Percentiles rank a stretch among this genome's conserved stretches.
These are phyloP conservation scores for Congeria kusceri DNA, from an alignment of 2,888 invertebrate genomes.

Conservation along the genomic window DNA sequence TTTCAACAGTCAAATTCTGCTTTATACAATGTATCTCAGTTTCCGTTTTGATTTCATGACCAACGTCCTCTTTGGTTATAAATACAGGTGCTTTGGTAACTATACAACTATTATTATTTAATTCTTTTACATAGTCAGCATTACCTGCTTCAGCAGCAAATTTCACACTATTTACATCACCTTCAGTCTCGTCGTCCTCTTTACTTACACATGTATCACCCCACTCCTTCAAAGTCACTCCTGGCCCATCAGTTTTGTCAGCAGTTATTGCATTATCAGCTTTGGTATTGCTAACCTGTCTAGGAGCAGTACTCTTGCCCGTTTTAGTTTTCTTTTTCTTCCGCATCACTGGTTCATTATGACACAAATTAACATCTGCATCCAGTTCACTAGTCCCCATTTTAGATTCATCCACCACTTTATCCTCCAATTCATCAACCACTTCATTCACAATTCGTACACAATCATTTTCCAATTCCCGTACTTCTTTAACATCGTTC, in stretches of 20 bases:
- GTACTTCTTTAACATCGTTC: no score
- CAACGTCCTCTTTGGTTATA: neutral
- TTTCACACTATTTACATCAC: neutral
- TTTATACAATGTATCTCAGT: neutral
- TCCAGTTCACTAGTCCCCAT: no score
- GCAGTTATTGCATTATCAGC: slow-evolving; percentile 8
- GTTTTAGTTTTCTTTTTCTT: slow-evolving; percentile 4
- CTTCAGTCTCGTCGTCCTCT: neutral
- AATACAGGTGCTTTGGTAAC: neutral
- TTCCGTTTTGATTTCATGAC: slow-evolving; percentile 2
- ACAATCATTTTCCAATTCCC: neutral
- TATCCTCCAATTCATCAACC: neutral
- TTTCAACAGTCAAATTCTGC: neutral
- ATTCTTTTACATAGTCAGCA: neutral
- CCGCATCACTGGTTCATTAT: neutral
- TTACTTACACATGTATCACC: neutral
- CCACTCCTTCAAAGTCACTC: no score
- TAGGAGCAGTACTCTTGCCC: neutral
- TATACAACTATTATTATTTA: slow-evolving; percentile 8
- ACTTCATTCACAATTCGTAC: neutral
- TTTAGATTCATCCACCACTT: neutral
- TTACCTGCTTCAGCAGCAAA: slow-evolving; percentile 2
- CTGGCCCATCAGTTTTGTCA: neutral
- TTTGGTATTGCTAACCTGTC: slow-evolving; percentile 4
- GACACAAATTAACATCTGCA: no score